Evolutionary conservation across 2,888 invertebrate species (phyloP), one percentile per base, ranked within the genome.

Genomic region (Cerastoderma edule): DNA sequence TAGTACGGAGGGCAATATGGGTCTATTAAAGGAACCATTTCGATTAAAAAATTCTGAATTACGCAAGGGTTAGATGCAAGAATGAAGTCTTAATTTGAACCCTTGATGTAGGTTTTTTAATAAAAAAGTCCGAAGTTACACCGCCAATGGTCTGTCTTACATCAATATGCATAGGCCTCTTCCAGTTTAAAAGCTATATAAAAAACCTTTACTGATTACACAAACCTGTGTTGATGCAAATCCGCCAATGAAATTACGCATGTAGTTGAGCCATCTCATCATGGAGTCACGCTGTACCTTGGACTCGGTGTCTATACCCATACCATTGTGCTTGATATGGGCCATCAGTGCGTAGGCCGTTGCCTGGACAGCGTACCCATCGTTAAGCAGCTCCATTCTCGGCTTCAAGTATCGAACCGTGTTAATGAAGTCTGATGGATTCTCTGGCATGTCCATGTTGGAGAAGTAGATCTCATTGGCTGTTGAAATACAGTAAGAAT

Each of bases 291-390:
- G 67, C 75, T 89, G 82, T 19, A 71, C 65, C 73, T 88, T 88
- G 0, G 75, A 76, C 8, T 71, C 70, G 1, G 79, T 67, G 27
- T 80, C 75, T 19, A 80, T 73, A 39, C 80, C 78, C 68, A 66
- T 60, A 13, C 78, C 82, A 54, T 83, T 80, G 69, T 84, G 85
- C 50, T 88, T 88, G 66, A 91, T 88, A 91, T 97, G 97, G 0
- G 97, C 96, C 87, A 99, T 94, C 64, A 99, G 93, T 0, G 97
- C 98, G 92, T 98, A 98, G 0, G 98, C 96, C 0, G 98, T 99
- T 0, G 98, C 95, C 89, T 98, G 98, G 57, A 98, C 96, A 92
- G 98, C 98, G 90, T 96, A 96, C 0, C 97, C 95, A 93, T 99
- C 99, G 92, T 97, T 97, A 0, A 97, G 97, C 69, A 90, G 85